A percentile compares a stretch with the other conserved stretches of the same genome.
phyloP scores from a whole-genome alignment of 2,113 vertebrate species.

The Daphoenositta chrysoptera region DNA sequence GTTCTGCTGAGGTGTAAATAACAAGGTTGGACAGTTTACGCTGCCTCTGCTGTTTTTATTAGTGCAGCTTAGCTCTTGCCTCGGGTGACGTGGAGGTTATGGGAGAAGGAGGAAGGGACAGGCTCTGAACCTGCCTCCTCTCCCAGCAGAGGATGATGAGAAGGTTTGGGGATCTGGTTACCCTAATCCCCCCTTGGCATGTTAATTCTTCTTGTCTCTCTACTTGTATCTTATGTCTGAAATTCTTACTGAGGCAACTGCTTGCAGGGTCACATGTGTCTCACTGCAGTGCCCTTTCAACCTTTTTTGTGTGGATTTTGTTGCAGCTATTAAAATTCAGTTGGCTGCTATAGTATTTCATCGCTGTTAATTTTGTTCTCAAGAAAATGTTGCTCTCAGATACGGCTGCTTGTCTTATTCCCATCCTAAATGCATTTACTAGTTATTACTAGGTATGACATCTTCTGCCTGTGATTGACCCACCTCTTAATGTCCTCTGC shows the following conservation, averaged over 20 bases:
- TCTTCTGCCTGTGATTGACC: neutral
- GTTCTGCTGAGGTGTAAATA: slow-evolving; percentile 50
- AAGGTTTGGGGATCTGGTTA: neutral
- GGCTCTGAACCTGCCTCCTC: neutral
- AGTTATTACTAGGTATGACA: neutral
- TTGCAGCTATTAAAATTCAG: neutral
- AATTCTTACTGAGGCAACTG: neutral
- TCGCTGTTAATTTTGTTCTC: neutral
- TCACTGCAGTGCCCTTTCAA: neutral
- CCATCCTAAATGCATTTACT: neutral
- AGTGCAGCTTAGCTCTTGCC: neutral
- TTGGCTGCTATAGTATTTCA: neutral
- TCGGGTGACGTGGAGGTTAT: neutral
- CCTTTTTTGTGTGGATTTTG: neutral
- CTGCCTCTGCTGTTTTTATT: slow-evolving; percentile 45
- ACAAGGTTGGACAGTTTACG: slow-evolving; percentile 29
- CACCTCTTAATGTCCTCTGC: neutral
- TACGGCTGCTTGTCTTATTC: neutral
- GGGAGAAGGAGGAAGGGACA: slow-evolving; percentile 9
- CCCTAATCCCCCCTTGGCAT: neutral
- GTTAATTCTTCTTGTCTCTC: neutral
- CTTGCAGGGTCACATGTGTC: neutral
- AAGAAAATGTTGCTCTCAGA: neutral
- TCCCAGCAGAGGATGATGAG: neutral
- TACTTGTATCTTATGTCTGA: neutral